phyloP scores from a whole-genome alignment of 2,797 vertebrate genomes.

The Cynodonichthys magdalenae region DNA sequence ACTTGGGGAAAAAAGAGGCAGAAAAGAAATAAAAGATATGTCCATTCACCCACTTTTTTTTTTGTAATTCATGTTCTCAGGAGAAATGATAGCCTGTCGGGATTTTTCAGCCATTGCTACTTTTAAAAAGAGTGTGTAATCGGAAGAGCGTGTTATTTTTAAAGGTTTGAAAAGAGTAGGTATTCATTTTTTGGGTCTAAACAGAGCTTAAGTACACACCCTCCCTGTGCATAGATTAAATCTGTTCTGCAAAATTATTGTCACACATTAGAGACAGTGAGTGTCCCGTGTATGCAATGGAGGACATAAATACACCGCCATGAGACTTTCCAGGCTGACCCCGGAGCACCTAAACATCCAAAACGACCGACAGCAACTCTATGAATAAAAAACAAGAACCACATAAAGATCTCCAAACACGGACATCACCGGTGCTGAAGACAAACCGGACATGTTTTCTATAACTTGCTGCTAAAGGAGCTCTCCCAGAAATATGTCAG shows the following conservation, averaged over 20 bases:
- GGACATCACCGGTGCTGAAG: conserved; percentile 25
- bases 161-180: conserved; percentile 25
- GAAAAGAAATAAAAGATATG: conserved; percentile 41
- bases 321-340: conserved; percentile 27
- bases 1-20: conserved; percentile 48
- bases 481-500: conserved; percentile 24
- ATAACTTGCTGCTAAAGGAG: conserved; percentile 14
- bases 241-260: conserved; percentile 31
- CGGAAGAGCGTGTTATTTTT: conserved; percentile 24
- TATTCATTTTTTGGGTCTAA: conserved; percentile 51
- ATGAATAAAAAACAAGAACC: conserved; percentile 13
- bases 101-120: conserved; percentile 42
- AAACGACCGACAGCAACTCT: conserved; percentile 12
- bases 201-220: conserved; percentile 41
- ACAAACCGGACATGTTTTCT: conserved; percentile 21
- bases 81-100: conserved; percentile 68
- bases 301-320: conserved; percentile 10
- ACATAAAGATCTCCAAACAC: conserved; percentile 30
- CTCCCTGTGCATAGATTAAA: conserved; percentile 30
- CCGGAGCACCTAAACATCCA: conserved; percentile 6
- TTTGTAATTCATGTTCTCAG: conserved; percentile 63
- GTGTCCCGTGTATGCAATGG: neutral
- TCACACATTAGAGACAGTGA: conserved; percentile 2
- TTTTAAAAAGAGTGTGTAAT: conserved; percentile 36
- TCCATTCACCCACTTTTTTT: conserved; percentile 54